Percentiles rank a stretch among this genome's conserved stretches.
Evolutionary conservation across 1,140 invertebrate species (phyloP).

Genomic region (Paracyclopina nana): DNA sequence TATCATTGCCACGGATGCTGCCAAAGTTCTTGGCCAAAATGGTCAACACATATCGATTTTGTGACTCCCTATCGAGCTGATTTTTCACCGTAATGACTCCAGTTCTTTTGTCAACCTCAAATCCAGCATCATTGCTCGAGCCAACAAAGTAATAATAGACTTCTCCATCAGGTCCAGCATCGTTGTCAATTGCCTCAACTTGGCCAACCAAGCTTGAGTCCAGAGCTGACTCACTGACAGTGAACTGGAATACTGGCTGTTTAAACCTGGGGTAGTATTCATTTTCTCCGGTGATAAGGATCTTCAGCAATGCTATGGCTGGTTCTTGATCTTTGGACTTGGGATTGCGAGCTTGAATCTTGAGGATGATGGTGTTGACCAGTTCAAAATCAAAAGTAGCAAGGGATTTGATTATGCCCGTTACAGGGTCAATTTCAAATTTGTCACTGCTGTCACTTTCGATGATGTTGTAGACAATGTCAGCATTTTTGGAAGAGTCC

Average conservation of each 20-base stretch:
- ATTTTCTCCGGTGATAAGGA: constrained; percentile 70
- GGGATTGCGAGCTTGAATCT: constrained; percentile 67
- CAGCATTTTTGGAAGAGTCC: constrained; percentile 73
- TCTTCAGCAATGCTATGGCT: constrained; percentile 44
- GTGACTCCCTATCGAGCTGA: constrained; percentile 67
- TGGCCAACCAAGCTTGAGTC: constrained; percentile 64
- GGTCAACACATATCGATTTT: constrained; percentile 65
- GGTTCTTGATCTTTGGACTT: constrained; percentile 56
- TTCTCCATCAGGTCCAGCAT: constrained; percentile 70
- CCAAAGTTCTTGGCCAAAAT: constrained; percentile 86
- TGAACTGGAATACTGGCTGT: constrained; percentile 74
- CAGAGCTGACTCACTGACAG: constrained; percentile 74
- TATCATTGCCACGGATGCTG: constrained; percentile 77
- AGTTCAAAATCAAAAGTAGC: constrained; percentile 74
- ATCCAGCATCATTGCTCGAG: constrained; percentile 75
- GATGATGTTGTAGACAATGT: constrained; percentile 36
- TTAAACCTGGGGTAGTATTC: constrained; percentile 80
- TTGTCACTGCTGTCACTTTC: constrained; percentile 29
- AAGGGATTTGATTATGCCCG: constrained; percentile 52
- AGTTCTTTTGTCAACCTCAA: constrained; percentile 59
- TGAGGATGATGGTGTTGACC: constrained; percentile 47
- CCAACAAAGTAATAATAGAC: constrained; percentile 81
- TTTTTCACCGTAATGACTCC: constrained; percentile 62
- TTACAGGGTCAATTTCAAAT: constrained; percentile 51
- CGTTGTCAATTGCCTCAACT: constrained; percentile 72